Evolutionary conservation across 2,888 invertebrate genomes (phyloP), one percentile per base, ranked within the genome.

Genomic region (Plebejus argus): DNA sequence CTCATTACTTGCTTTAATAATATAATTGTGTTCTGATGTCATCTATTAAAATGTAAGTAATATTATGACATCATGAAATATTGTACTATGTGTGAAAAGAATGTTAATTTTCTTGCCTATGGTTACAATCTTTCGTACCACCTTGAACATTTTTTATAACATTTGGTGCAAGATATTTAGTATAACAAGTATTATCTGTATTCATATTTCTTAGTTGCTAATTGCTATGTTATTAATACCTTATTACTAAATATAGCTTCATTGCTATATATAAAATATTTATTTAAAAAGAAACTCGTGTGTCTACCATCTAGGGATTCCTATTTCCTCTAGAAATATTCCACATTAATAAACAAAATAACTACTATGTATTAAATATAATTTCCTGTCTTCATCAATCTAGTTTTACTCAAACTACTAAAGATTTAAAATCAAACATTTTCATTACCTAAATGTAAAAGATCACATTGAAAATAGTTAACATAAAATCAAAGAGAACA

Each of bases 1-100:
- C 76, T 53, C 74, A 79, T 79, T 81, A 79, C 76, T 58, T 77
- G 70, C 18, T 49, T 76, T 70, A 66, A 33, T 33, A 33, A 66
- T 66, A 33, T 33, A 66, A 66, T 66, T 15, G 15, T 33, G 23
- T 4, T 23, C 61, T 66, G 66, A 61, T 66, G 66, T 66, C 28
- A 66, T 28, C 28, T 33, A 66, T 66, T 66, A 66, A 66, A 66
- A 66, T 66, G 66, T 66, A 66, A 20, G 66, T 66, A 66, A 66
- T 66, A 66, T 28, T 66, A 66, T 28, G 12, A 66, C 5, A 66
- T 66, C 23, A 66, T 33, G 12, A 33, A 33, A 66, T 28, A 66
- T 66, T 66, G 28, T 15, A 66, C 1, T 66, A 12, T 23, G 3
- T 12, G 61, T 20, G 66, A 61, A 58, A 58, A 20, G 3, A 58